Evolutionary conservation across 2,888 invertebrate genomes (phyloP), one percentile per base, ranked within the genome.

Genomic region (Acleris sparsana): DNA sequence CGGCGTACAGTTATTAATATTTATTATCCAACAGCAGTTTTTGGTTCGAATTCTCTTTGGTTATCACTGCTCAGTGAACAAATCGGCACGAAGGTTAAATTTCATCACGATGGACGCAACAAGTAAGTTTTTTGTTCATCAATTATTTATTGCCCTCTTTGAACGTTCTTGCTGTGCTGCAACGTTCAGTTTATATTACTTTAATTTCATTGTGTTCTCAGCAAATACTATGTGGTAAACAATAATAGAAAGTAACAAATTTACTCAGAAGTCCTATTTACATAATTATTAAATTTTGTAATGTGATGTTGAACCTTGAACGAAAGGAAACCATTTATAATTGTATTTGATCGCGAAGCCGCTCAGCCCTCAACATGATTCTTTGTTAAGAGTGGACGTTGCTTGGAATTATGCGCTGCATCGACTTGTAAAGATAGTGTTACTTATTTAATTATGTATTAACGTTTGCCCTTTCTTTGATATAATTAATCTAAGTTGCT

Each of bases 61-160:
- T 67, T 53, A 57, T 53, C 69, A 73, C 75, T 70, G 53, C 74
- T 68, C 72, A 74, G 61, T 82, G 80, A 76, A 79, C 80, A 84
- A 85, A 85, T 80, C 78, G 60, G 73, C 69, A 69, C 80, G 86
- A 89, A 89, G 89, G 88, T 88, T 87, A 78, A 71, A 80, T 88
- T 88, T 88, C 84, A 80, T 81, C 85, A 89, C 71, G 78, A 91
- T 92, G 92, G 92, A 92, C 86, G 92, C 92, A 80, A 92, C 92
- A 74, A 89, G 92, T 92, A 80, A 92, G 91, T 86, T 83, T 25
- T 53, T 22, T 52, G 16, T n/a, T 17, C 46, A 46, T n/a, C 17
- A 7, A 46, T 46, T 46, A 46, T 17, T 17, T 46, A 46, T 39
- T 39, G 39, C 39, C 39, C 13, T 39, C 13, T 39, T 39, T 39